Evolutionary conservation across 1,140 invertebrate species (phyloP).

Genomic region (Adoxophyes honmai): DNA sequence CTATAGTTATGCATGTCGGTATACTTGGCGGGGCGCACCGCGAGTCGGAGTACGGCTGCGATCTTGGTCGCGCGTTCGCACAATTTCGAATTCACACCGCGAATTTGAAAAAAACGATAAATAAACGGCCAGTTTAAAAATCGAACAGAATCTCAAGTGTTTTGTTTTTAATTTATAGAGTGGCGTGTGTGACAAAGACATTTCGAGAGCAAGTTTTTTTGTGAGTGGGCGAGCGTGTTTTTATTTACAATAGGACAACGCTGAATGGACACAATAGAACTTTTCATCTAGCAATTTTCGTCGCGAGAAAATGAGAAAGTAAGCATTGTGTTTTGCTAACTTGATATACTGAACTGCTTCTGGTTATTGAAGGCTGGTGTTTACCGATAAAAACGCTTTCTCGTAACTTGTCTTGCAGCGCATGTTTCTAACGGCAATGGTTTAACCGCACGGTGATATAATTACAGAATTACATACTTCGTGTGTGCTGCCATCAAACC

Average conservation of each 20-base stretch:
- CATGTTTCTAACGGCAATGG: slow-evolving; percentile 8
- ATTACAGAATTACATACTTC: slow-evolving; percentile 16
- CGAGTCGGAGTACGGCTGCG: slow-evolving; percentile 2
- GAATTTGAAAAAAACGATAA: background rate
- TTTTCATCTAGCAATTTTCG: slow-evolving; percentile 54
- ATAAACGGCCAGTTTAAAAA: background rate
- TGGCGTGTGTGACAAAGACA: slow-evolving; percentile 17
- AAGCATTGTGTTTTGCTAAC: slow-evolving; percentile 50
- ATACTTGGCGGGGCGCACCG: background rate
- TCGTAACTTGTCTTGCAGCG: background rate
- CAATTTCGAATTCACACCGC: background rate
- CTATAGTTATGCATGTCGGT: slow-evolving; percentile 13
- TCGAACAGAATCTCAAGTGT: background rate
- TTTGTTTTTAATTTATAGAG: background rate
- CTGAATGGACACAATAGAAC: slow-evolving; percentile 51
- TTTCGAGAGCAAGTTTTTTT: slow-evolving; percentile 27
- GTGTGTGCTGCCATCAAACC: background rate
- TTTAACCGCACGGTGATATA: slow-evolving; percentile 21
- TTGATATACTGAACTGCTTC: slow-evolving; percentile 5
- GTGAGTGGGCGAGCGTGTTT: slow-evolving; percentile 37
- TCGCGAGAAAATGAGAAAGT: slow-evolving; percentile 69
- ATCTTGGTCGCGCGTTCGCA: slow-evolving; percentile 7
- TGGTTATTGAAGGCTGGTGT: background rate
- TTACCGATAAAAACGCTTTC: slow-evolving; percentile 2
- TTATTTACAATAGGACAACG: slow-evolving; percentile 35